Evolutionary conservation across 2,888 invertebrate genomes (phyloP), one percentile per base, ranked within the genome.

Genomic region (Ormyrus thymus): DNA sequence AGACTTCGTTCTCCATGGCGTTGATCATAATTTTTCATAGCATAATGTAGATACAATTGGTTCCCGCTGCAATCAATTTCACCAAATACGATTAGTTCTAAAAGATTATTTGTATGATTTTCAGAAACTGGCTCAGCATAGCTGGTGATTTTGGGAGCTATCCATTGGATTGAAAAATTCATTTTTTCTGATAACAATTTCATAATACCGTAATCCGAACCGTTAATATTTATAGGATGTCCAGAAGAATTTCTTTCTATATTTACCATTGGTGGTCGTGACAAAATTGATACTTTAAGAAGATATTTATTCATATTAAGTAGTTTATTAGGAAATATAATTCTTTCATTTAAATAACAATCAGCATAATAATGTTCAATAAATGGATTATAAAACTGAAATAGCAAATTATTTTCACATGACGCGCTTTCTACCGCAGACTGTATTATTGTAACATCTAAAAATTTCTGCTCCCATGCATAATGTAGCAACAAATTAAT

Each of bases 381-480:
- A n/a, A 79, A 79, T 8, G 79, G 79, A 61, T 79, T 79, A n/a
- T 62, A 79, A n/a, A 11, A 48, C 5, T 71, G n/a, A 7, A 66
- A 3, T 7, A 66, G 9, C 5, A 71, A 13, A 3, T 66, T 55
- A 13, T 11, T 55, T 8, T 29, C 2, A 13, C 75, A 75, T 7
- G 1, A 3, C 10, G 46, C 45, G 15, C 55, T 3, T 1, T 61
- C 6, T 48, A 62, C 6, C 7, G 46, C 13, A 7, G 29, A 61
- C 11, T 79, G 59, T 2, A 79, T 1, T 7, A 76, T 58, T 5
- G 76, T 71, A 1, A 61, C 7, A 11, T 79, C 76, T 48, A 79
- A 75, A 61, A 79, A 79, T 15, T 76, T 79, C 1, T 61, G 66
- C 0, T 0, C 50, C 79, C 79, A 79, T n/a, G 75, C 66, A 11